Evolutionary conservation across 1,140 invertebrate genomes (phyloP).

Genomic region (Apocrypta bakeri): DNA sequence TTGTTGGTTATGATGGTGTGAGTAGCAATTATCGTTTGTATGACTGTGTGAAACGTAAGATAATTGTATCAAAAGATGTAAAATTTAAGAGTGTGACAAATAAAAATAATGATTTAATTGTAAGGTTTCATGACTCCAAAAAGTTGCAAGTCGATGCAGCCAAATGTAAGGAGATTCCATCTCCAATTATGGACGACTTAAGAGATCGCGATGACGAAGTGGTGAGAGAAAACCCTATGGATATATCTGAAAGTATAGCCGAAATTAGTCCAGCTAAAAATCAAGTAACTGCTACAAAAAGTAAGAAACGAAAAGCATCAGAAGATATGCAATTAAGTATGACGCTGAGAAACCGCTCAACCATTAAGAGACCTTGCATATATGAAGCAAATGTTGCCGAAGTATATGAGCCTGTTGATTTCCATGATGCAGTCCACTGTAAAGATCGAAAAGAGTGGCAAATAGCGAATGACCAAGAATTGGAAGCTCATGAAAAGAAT

Average conservation of each 20-base stretch:
- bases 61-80: not conserved
- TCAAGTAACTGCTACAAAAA: not conserved
- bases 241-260: not conserved
- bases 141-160: not conserved
- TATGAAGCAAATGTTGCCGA: not conserved
- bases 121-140: not conserved
- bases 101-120: not conserved
- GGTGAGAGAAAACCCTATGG: not conserved
- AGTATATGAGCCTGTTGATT: not conserved
- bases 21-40: not conserved
- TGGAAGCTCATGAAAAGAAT: slow-evolving; percentile 57
- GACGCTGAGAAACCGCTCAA: not conserved
- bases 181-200: not conserved
- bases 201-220: not conserved
- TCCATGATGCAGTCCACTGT: slow-evolving; percentile 41
- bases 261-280: not conserved
- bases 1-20: slow-evolving; percentile 9
- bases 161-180: not conserved
- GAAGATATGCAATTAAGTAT: not conserved
- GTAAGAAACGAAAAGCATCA: not conserved
- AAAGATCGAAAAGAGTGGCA: slow-evolving; percentile 46
- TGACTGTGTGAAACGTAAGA: not conserved
- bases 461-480: slow-evolving; percentile 59
- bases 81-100: not conserved
- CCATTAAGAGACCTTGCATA: slow-evolving; percentile 6